Percentiles rank a stretch among this genome's conserved stretches.
These are phyloP conservation scores for Corythoichthys intestinalis DNA, from an alignment of 2,113 vertebrate species.

Conservation along the genomic window DNA sequence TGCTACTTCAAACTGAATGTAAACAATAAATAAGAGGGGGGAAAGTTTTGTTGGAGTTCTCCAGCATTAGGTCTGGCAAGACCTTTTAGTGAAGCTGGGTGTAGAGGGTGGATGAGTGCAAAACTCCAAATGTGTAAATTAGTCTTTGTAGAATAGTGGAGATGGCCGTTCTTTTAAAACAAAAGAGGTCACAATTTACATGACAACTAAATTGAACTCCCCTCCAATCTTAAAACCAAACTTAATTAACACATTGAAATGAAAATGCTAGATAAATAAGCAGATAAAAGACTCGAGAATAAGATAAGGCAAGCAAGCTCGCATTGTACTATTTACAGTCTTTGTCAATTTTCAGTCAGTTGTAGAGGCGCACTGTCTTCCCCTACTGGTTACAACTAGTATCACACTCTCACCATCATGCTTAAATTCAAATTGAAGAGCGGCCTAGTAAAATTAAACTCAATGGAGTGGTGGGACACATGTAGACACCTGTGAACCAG, in stretches of 20 bases:
- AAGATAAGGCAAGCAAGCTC: constrained; percentile 71
- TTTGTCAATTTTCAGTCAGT: constrained; percentile 32
- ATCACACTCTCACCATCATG: constrained; percentile 36
- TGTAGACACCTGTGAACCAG: background rate
- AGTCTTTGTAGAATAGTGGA: background rate
- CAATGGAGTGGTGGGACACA: background rate
- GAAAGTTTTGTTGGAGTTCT: background rate
- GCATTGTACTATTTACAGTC: constrained; percentile 58
- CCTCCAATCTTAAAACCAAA: background rate
- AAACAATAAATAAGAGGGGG: constrained; percentile 38
- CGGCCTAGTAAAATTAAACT: background rate
- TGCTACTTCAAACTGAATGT: constrained; percentile 38
- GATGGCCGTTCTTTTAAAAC: background rate
- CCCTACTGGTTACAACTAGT: constrained; percentile 42
- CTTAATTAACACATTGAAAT: background rate
- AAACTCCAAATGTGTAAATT: background rate
- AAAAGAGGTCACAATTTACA: background rate
- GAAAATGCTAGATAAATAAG: background rate
- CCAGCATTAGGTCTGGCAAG: constrained; percentile 8
- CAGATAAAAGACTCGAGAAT: constrained; percentile 32
- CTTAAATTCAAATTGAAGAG: constrained; percentile 23
- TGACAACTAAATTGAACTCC: background rate
- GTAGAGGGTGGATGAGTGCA: background rate
- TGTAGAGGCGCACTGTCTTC: constrained; percentile 41
- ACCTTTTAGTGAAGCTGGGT: constrained; percentile 7